Evolutionary conservation across 1,140 invertebrate genomes (phyloP).

Genomic region (Eupristina koningsbergeri): DNA sequence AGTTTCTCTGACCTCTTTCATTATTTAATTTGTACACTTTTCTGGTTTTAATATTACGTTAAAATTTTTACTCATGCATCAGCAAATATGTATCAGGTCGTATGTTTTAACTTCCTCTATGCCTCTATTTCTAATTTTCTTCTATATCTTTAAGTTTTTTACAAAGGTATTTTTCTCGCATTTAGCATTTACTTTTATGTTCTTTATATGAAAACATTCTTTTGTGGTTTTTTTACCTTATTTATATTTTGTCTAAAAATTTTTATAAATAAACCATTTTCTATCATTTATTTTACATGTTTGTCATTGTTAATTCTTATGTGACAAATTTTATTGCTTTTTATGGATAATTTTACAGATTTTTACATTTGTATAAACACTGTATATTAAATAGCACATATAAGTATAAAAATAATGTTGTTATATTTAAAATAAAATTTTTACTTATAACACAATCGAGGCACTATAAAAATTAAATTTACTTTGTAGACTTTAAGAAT

Average conservation of each 20-base stretch:
- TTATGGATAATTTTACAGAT: neutral
- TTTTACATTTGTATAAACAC: neutral
- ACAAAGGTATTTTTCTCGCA: neutral
- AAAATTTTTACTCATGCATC: too few relatives aligned
- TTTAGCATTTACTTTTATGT: neutral
- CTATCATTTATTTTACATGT: neutral
- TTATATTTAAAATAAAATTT: neutral
- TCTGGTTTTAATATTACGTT: too few relatives aligned
- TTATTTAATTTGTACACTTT: too few relatives aligned
- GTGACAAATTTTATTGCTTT: neutral
- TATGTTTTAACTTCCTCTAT: neutral
- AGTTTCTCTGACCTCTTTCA: too few relatives aligned
- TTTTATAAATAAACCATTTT: neutral
- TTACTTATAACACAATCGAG: neutral
- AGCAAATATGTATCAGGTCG: too few relatives aligned
- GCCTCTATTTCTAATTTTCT: neutral
- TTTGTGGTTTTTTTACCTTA: neutral
- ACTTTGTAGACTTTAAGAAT: neutral
- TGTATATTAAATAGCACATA: neutral
- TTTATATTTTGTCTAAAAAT: neutral
- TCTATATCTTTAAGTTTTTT: neutral
- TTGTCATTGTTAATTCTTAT: neutral
- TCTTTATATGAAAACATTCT: neutral
- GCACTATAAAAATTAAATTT: constrained; percentile 15
- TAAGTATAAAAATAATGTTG: neutral